Evolutionary conservation across 2,113 vertebrate genomes (phyloP), one percentile per base, ranked within the genome.

Genomic region (Catagonus wagneri): DNA sequence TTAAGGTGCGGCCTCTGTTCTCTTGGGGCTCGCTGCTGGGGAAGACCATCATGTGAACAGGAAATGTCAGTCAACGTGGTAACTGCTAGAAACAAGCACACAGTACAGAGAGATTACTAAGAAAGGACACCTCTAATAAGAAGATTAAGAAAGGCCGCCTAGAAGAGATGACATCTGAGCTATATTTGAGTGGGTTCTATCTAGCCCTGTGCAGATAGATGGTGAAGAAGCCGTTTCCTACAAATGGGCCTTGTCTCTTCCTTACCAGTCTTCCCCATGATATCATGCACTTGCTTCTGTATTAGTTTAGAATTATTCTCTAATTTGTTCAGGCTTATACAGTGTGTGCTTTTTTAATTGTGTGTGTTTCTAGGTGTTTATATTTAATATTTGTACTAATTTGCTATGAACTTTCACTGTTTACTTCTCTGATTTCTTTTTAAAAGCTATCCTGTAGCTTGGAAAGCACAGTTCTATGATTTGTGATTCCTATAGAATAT

Each of bases 351-450:
- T 92, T 94, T 44, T 74, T 39, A 85, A 75, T n/a, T 75, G 85
- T 71, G 27, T 71, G 14, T 85, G 7, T 85, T 36, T 85, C n/a
- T 91, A 94, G 16, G 32, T 89, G 1, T 83, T 94, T 68, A 34
- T 93, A 74, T 89, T 94, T 86, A 85, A 69, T 89, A 92, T 95
- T 83, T 75, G 34, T 91, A 12, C 34, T 56, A 27, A 27, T 90
- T 87, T 89, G 25, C 39, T 93, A 60, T 92, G 29, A 84, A 52
- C 44, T n/a, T 89, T 20, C 19, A 75, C 72, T 88, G 65, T 19
- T 96, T 7, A 6, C 13, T 71, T 84, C 81, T 83, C 56, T 83
- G 20, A 34, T 60, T 89, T 96, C 34, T 81, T 89, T 92, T 80
- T 92, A 56, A 89, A 92, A 89, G 15, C 34, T 44, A 2, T 71